Percentiles rank a stretch among this genome's conserved stretches.
Conservation (phyloP, 2,797 vertebrate genomes). For the Cossypha polioptera region DNA sequence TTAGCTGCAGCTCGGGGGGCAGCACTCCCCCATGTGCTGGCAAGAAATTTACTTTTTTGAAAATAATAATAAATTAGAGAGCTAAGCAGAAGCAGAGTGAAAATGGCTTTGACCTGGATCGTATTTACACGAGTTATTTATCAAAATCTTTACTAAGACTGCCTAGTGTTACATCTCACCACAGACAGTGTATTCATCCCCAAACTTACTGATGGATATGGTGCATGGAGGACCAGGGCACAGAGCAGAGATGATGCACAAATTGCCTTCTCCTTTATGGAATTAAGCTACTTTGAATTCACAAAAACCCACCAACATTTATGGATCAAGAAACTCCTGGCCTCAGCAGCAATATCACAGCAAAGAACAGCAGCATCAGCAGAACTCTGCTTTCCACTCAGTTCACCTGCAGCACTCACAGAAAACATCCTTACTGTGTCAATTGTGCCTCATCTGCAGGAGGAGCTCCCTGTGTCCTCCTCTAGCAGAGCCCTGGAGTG, state of each 20-base stretch:
- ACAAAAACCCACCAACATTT: neutral
- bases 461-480: neutral
- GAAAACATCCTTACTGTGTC: neutral
- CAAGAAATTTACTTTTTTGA: neutral
- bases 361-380: neutral
- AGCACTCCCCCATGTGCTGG: neutral
- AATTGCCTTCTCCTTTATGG: neutral
- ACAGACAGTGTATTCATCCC: neutral
- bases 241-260: neutral
- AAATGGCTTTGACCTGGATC: neutral
- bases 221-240: neutral
- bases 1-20: neutral
- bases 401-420: neutral
- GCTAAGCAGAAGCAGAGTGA: neutral
- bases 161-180: neutral
- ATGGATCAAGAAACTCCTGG: neutral
- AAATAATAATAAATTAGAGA: neutral
- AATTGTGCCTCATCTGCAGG: neutral
- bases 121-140: fast-evolving
- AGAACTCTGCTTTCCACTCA: neutral
- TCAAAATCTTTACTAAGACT: neutral
- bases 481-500: neutral
- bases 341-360: neutral
- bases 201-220: fast-evolving
- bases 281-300: neutral